phyloP scores from a whole-genome alignment of 2,113 vertebrate species.

The Rattus norvegicus region GRCr8 NC_086024.1:13417001-13417500 shows the following conservation, averaged over 20 bases:
- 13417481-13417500: neutral
- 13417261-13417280: neutral
- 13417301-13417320: neutral
- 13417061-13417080: conserved; percentile 28
- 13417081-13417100: conserved; percentile 41
- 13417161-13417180: neutral
- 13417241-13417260: neutral
- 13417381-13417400: neutral
- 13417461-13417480: neutral
- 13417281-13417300: neutral
- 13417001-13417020: neutral
- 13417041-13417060: conserved; percentile 19
- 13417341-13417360: neutral
- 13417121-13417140: neutral
- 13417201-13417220: neutral
- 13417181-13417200: neutral
- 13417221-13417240: neutral
- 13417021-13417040: neutral
- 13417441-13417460: neutral
- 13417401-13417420: neutral
- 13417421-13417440: neutral
- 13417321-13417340: neutral
- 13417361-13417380: neutral
- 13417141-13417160: neutral
- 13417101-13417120: neutral